Evolutionary conservation across 2,888 invertebrate species (phyloP), one percentile per base, ranked within the genome.

Genomic region (Alsophila aescularia): DNA sequence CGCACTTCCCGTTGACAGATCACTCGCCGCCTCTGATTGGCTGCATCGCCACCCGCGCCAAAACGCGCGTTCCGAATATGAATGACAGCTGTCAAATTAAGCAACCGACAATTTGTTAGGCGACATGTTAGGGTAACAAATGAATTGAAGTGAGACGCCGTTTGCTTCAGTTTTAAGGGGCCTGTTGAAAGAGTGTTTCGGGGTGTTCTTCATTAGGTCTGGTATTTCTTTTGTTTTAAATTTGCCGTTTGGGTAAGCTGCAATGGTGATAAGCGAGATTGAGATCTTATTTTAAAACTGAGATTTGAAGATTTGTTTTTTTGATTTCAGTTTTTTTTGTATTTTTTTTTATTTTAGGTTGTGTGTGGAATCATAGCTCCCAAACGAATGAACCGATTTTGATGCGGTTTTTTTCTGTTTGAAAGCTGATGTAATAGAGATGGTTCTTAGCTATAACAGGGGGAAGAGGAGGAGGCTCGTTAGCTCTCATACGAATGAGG

Each of bases 1-100:
- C 43, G 51, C 49, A 16, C 3, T 18, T 12, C n/a, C n/a, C 61
- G 78, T 54, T 77, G 81, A 81, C 83, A 79, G 74, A 75, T 82
- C 85, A 67, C 67, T 87, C 87, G 72, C 69, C 90, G 81, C 83
- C 75, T 69, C 75, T 88, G 84, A 89, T 89, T 89, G 88, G 88
- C 72, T 69, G 75, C 67, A 14, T 13, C 31, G 65, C 70, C 55
- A 67, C 62, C 79, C 77, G 80, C 82, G 83, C 79, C 82, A 81
- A 81, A 83, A 79, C 68, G 60, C 64, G 72, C 70, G 69, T 71
- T 75, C 61, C 73, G 73, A 70, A 71, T 76, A 78, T 74, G 75
- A 75, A 70, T 79, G 89, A 87, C 85, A 87, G 77, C 84, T 81
- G 86, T 85, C 86, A 85, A 77, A 73, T 83, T 77, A 71, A 70